Conservation (phyloP, 1,140 invertebrate genomes). For the Pogonognathellus flavescens region DNA sequence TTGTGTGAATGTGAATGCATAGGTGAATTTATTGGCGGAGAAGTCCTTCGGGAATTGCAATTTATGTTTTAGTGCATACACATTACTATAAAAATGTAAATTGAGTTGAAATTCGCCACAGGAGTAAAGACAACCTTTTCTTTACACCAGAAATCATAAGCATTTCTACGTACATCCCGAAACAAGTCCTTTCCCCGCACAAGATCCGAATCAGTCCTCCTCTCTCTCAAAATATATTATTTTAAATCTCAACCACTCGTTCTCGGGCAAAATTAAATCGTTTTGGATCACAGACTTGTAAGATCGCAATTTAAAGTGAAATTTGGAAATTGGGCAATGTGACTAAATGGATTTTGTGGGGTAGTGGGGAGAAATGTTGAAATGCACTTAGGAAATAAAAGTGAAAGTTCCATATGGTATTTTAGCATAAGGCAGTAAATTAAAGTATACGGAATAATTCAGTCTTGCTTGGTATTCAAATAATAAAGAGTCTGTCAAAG, state of each 20-base stretch:
- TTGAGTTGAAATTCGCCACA: conserved; percentile 12
- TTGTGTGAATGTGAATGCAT: conserved; percentile 36
- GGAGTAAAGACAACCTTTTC: background rate
- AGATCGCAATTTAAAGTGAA: too few relatives aligned
- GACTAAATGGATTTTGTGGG: conserved; percentile 7
- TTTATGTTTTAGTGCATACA: conserved; percentile 35
- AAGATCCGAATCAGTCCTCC: too few relatives aligned
- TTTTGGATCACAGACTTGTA: too few relatives aligned
- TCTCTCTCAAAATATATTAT: too few relatives aligned
- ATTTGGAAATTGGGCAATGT: background rate
- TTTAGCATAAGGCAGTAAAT: conserved; percentile 33
- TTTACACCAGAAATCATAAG: background rate
- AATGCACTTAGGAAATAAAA: background rate
- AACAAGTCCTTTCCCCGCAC: background rate
- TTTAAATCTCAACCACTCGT: background rate
- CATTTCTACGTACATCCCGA: background rate
- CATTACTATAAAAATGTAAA: conserved; percentile 39
- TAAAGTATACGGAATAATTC: conserved; percentile 25
- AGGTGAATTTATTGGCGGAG: conserved; percentile 37
- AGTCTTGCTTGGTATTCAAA: background rate
- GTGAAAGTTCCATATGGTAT: conserved; percentile 1
- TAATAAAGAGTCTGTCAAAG: conserved; percentile 35
- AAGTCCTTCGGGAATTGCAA: conserved; percentile 34
- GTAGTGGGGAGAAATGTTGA: background rate
- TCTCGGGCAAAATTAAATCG: background rate